Evolutionary conservation across 2,888 invertebrate species (phyloP), one percentile per base, ranked within the genome.

Genomic region (Cremastobaeus sp.): DNA sequence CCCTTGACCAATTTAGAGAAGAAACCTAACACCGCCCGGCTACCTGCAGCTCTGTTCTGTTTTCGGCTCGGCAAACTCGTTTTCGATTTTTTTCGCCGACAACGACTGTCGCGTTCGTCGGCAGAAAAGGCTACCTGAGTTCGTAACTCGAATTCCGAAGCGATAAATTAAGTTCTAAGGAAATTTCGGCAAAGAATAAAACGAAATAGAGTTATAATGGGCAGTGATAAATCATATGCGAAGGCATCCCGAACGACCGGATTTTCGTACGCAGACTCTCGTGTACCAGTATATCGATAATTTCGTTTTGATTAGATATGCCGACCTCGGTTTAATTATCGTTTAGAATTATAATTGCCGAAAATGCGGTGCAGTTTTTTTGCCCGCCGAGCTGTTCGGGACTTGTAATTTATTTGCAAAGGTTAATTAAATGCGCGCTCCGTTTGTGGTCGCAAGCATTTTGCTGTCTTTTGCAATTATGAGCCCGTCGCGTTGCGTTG

Each of bases 1-100:
- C 77, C 77, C 73, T 59, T 74, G 77, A 74, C 68, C 66, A 66
- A 66, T 66, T 60, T 66, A 35, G 60, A 50, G 45, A 66, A 39
- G 66, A 73, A 73, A 73, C 62, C 41, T 50, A 62, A 66, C 54
- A 66, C 66, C 50, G 47, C 4, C 60, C 32, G 15, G 55, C 55
- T 62, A 73, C 72, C 72, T 66, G 66, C 65, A 48, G 3, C 5
- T 47, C 47, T 54, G 52, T 54, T 65, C 65, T 43, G 3, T 69
- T 52, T 60, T 39, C 1, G 18, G 18, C n/a, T 35, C 55, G 32
- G 32, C 45, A 55, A 62, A 55, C 70, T 62, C 39, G 70, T 70
- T 69, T 69, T 54, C 47, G 30, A 55, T 28, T 35, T 64, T 54
- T 28, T 47, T 32, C 12, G 3, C 25, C 8, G 3, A 25, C 20